Percentiles rank a stretch among this genome's conserved stretches.
Evolutionary conservation across 2,888 invertebrate species (phyloP).

Genomic region (Noctuana brunneofusca): DNA sequence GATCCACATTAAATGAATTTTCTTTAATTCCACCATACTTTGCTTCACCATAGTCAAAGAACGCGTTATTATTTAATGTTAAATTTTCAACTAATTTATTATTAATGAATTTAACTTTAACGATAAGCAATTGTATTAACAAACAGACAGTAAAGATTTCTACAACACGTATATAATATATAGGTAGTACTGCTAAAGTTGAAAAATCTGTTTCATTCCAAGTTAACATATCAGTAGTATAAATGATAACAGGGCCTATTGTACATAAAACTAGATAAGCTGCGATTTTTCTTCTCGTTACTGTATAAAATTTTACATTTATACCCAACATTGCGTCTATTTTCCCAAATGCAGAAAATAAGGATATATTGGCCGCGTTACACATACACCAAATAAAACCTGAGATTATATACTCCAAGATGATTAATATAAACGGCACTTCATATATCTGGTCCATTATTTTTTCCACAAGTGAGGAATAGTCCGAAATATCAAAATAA

Average conservation of each 20-base stretch:
- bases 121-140: constrained; percentile 50
- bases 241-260: constrained; percentile 8
- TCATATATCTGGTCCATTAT: constrained; percentile 38
- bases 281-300: neutral
- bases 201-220: constrained; percentile 10
- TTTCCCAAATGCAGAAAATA: constrained; percentile 11
- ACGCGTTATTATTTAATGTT: constrained; percentile 43
- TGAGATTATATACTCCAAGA: constrained; percentile 47
- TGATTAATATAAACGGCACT: constrained; percentile 46
- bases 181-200: constrained; percentile 15
- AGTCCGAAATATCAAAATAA: constrained; percentile 13
- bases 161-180: constrained; percentile 47
- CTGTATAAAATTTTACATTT: constrained; percentile 3
- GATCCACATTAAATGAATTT: constrained; percentile 48
- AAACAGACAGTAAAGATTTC: constrained; percentile 55
- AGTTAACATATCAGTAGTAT: constrained; percentile 10
- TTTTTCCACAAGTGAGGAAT: constrained; percentile 7
- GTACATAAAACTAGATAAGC: constrained; percentile 15
- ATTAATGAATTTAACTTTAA: constrained; percentile 53
- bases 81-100: constrained; percentile 50
- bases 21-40: constrained; percentile 39
- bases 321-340: constrained; percentile 17
- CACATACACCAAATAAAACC: neutral
- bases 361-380: constrained; percentile 7
- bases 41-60: constrained; percentile 32